A percentile compares a stretch with the other conserved stretches of the same genome.
Conservation (phyloP, 2,888 invertebrate genomes). For the Aelia acuminata region DNA sequence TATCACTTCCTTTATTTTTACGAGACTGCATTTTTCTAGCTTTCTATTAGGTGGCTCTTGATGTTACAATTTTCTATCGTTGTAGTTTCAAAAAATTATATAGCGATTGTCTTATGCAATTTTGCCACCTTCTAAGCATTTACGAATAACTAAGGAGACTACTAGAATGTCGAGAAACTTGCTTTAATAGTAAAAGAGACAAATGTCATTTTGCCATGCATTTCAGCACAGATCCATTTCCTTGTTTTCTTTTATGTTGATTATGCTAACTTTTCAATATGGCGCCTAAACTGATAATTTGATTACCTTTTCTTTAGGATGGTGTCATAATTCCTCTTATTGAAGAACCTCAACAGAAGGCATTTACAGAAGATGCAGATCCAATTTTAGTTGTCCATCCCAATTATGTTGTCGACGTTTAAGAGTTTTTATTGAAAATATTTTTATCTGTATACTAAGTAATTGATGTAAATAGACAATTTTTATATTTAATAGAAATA, state of each 20-base stretch:
- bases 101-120: too few species aligned
- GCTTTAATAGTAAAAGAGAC: too few species aligned
- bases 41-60: too few species aligned
- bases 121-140: too few species aligned
- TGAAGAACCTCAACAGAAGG: constrained; percentile 72
- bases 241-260: constrained; percentile 41
- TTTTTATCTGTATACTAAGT: background rate
- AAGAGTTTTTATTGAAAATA: background rate
- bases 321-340: constrained; percentile 85
- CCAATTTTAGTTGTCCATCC: constrained; percentile 95
- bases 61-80: too few species aligned
- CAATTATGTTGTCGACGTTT: constrained; percentile 74
- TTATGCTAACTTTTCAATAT: background rate
- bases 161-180: too few species aligned
- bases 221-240: too few species aligned
- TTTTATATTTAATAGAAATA: constrained; percentile 9
- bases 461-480: constrained; percentile 19
- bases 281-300: background rate
- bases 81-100: too few species aligned
- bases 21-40: too few species aligned
- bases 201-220: too few species aligned
- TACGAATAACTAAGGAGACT: too few species aligned
- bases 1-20: too few species aligned
- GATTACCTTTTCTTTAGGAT: constrained; percentile 74
- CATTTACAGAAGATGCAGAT: constrained; percentile 79